Base-by-base conservation (phyloP, 2,888 invertebrate genomes). In the Eupithecia subfuscata region DNA sequence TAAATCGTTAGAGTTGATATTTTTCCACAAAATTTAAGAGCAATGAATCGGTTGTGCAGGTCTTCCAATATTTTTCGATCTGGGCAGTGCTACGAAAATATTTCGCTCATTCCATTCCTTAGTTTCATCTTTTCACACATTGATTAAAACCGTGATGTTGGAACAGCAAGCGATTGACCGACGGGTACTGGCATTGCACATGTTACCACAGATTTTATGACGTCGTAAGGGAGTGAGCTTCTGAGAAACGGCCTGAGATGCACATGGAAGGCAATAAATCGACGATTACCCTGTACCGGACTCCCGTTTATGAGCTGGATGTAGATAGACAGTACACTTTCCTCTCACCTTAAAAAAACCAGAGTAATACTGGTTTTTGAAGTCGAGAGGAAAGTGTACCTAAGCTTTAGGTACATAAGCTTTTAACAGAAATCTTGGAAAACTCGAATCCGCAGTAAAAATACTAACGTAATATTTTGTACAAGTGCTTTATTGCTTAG, bases 201-300 rank as follows among this genome's bases (percentile, higher is more conserved):
- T 93, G 94, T 93, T 92, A 94, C 94, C 94, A 84, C 94, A 94
- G 85, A 84, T 92, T 94, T 94, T 93, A 94, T 88, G 89, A 83
- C 89, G 89, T 89, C 91, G 87, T 90, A 91, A 92, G 93, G 91
- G 90, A 90, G 86, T 85, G 86, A 84, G 88, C 88, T 94, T 93
- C 93, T 91, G 82, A 90, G 94, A 94, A 94, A 86, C 89, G 89
- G 85, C 80, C 87, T 87, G 87, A 84, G 84, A 86, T 87, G 89
- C 93, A 93, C 89, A 93, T 93, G 93, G 90, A 79, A 87, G 86
- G 91, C 85, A 83, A 91, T 94, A 93, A 94, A 94, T 88, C 84
- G 85, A 83, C 85, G 86, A 92, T 91, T 89, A 90, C 88, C 90
- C 86, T 87, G 87, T 79, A 79, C 81, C 77, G 77, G 73, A 73